A percentile compares a stretch with the other conserved stretches of the same genome.
phyloP scores from a whole-genome alignment of 2,797 vertebrate genomes.

The Varecia variegata region DNA sequence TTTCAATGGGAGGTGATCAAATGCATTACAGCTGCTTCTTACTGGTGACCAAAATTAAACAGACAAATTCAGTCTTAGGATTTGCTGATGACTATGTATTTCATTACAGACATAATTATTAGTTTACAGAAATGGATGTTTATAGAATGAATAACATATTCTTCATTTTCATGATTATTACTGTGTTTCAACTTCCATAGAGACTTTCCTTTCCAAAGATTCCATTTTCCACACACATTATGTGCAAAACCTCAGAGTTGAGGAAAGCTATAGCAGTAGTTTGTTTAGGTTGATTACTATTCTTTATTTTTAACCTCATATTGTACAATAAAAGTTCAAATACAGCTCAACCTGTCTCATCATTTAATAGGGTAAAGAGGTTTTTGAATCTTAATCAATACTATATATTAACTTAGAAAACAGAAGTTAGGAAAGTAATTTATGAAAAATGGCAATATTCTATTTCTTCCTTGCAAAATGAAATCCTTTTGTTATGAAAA shows the following conservation, averaged over 20 bases:
- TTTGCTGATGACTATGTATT: slow-evolving; percentile 75
- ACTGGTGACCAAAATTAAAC: slow-evolving; percentile 44
- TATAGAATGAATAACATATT: not conserved
- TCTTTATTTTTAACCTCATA: not conserved
- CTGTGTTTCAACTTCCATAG: not conserved
- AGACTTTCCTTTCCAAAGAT: not conserved
- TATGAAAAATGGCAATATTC: not conserved
- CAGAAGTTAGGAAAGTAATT: not conserved
- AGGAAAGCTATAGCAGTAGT: not conserved
- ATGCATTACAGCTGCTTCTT: not conserved
- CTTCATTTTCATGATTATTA: slow-evolving; percentile 32
- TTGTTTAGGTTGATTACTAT: not conserved
- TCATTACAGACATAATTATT: slow-evolving; percentile 71
- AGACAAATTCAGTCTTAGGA: slow-evolving; percentile 47
- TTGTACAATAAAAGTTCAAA: not conserved
- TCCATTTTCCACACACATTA: not conserved
- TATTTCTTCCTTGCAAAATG: not conserved
- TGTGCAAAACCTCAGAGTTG: not conserved
- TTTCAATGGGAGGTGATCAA: slow-evolving; percentile 44
- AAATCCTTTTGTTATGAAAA: not conserved
- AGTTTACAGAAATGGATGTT: slow-evolving; percentile 29
- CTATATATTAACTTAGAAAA: not conserved
- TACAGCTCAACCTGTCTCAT: not conserved
- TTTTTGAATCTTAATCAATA: not conserved
- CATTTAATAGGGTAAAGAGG: not conserved